Evolutionary conservation across 1,140 invertebrate species (phyloP).

Genomic region (Sinonovacula constricta): DNA sequence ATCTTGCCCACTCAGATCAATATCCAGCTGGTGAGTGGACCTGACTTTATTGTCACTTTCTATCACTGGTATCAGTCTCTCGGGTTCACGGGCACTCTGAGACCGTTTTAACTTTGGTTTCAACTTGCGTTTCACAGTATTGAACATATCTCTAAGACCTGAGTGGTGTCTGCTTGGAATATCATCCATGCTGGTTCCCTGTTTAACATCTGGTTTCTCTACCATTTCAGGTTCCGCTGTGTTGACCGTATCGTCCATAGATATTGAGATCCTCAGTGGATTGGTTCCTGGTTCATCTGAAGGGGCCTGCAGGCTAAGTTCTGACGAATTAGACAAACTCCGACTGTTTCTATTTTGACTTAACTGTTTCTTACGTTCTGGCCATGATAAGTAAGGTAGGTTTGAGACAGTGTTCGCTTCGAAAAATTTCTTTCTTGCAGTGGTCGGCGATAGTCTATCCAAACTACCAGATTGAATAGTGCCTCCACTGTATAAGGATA

Average conservation of each 20-base stretch:
- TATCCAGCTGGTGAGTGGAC: background rate
- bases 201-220: background rate
- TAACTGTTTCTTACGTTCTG: slow-evolving; percentile 48
- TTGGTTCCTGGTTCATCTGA: background rate
- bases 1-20: background rate
- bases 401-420: slow-evolving; percentile 42
- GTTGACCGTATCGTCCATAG: slow-evolving; percentile 42
- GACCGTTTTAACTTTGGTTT: slow-evolving; percentile 47
- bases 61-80: slow-evolving; percentile 20
- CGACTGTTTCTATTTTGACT: slow-evolving; percentile 37
- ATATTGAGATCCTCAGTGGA: slow-evolving; percentile 30
- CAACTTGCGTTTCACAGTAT: slow-evolving; percentile 36
- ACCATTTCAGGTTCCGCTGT: background rate
- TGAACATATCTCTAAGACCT: slow-evolving; percentile 40
- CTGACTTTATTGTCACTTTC: slow-evolving; percentile 19
- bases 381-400: slow-evolving; percentile 57
- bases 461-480: slow-evolving; percentile 27
- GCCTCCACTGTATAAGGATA: background rate
- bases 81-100: slow-evolving; percentile 41
- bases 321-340: slow-evolving; percentile 39
- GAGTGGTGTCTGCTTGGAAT: slow-evolving; percentile 32
- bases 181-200: slow-evolving; percentile 19
- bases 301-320: background rate
- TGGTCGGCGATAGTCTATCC: slow-evolving; percentile 58
- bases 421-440: slow-evolving; percentile 65